Conservation (phyloP, 2,113 vertebrate species). For the human region GRCh38 chr3:35899001-35899500, state of each 20-base stretch:
- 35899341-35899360: constrained; percentile 73
- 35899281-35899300: neutral
- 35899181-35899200: neutral
- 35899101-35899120: neutral
- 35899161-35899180: neutral
- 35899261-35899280: neutral
- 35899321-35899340: neutral
- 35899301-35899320: neutral
- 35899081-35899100: neutral
- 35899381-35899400: constrained; percentile 40
- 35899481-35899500: constrained; percentile 48
- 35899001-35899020: neutral
- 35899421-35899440: constrained; percentile 53
- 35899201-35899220: neutral
- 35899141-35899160: neutral
- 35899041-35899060: neutral
- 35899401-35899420: constrained; percentile 53
- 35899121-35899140: neutral
- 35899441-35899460: neutral
- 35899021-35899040: neutral
- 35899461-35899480: neutral
- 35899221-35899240: neutral
- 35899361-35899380: neutral
- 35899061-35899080: neutral
- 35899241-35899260: neutral